Evolutionary conservation across 1,140 invertebrate genomes (phyloP).

Genomic region (Tyrophagus putrescentiae): DNA sequence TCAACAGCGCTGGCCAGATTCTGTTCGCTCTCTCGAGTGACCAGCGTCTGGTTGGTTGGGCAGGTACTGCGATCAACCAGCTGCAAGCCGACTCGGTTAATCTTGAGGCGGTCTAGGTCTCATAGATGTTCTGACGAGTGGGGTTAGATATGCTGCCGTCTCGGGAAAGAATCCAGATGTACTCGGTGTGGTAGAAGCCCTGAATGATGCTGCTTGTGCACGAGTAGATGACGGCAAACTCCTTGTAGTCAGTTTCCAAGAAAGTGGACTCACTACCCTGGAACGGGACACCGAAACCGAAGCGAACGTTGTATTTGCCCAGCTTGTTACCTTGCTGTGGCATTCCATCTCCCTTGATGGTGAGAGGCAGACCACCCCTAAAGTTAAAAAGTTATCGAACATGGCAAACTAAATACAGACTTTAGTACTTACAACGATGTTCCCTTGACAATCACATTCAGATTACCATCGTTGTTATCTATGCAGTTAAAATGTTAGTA

Average conservation of each 20-base stretch:
- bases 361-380: conserved; percentile 23
- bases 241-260: conserved; percentile 25
- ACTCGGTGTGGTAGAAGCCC: conserved; percentile 24
- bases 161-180: conserved; percentile 23
- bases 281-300: conserved; percentile 24
- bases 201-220: conserved; percentile 24
- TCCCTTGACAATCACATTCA: conserved; percentile 22
- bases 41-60: conserved; percentile 15
- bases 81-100: conserved; percentile 22
- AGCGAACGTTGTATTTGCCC: conserved; percentile 23
- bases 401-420: background rate
- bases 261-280: conserved; percentile 22
- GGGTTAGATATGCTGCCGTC: conserved; percentile 22
- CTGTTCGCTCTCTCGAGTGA: conserved; percentile 17
- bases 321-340: conserved; percentile 19
- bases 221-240: conserved; percentile 24
- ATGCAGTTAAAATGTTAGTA: background rate
- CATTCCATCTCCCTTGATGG: conserved; percentile 24
- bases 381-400: background rate
- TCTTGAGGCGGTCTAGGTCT: conserved; percentile 23
- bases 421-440: conserved; percentile 22
- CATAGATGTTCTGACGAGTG: conserved; percentile 25
- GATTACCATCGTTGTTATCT: conserved; percentile 23
- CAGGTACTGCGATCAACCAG: conserved; percentile 22
- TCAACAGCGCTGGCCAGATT: background rate